These are phyloP conservation scores for Allolobophora icterica DNA, from an alignment of 2,888 invertebrate genomes.

Conservation along the genomic window DNA sequence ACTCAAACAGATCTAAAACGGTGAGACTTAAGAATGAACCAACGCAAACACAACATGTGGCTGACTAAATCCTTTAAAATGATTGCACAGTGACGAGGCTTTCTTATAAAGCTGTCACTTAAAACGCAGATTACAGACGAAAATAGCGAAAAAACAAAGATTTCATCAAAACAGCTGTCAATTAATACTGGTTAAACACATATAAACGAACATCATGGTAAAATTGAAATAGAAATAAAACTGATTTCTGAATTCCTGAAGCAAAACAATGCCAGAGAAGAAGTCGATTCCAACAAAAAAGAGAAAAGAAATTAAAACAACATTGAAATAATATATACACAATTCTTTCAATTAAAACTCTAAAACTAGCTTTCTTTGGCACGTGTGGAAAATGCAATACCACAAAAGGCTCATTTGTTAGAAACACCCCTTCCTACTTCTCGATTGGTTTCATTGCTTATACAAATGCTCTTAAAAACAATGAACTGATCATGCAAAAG, in stretches of 20 bases:
- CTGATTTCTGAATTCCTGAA: neutral
- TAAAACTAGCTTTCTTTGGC: neutral
- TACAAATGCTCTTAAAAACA: neutral
- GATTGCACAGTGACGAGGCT: neutral
- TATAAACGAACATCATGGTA: neutral
- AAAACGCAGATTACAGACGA: neutral
- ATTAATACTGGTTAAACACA: conserved; percentile 17
- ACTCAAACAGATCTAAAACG: neutral
- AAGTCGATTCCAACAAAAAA: neutral
- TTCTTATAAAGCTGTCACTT: neutral
- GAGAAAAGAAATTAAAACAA: neutral
- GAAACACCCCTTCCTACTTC: neutral
- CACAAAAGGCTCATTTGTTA: neutral
- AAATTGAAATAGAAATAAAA: neutral
- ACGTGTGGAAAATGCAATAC: neutral
- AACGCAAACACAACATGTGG: neutral
- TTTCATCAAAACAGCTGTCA: neutral
- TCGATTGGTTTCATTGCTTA: neutral
- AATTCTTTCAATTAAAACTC: neutral
- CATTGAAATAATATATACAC: neutral
- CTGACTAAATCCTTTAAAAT: neutral
- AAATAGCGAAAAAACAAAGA: neutral
- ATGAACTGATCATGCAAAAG: neutral
- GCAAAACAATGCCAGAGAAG: neutral
- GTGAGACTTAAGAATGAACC: neutral